phyloP scores from a whole-genome alignment of 1,140 invertebrate species.

The Vanessa atalanta region DNA sequence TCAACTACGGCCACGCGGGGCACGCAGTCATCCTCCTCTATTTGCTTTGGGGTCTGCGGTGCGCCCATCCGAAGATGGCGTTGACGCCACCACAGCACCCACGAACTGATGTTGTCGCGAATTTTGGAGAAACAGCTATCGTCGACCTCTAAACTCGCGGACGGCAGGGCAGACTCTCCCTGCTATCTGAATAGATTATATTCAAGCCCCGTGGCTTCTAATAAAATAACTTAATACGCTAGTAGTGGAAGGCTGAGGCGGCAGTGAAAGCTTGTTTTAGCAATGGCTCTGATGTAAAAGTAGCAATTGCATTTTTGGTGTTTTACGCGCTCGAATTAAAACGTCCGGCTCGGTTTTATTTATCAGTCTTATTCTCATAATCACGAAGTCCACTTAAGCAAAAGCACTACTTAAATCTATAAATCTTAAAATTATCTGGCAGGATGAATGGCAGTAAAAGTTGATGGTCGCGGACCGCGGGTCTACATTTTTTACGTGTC shows the following conservation, averaged over 20 bases:
- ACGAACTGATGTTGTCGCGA: constrained; percentile 75
- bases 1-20: constrained; percentile 66
- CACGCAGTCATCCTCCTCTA: constrained; percentile 69
- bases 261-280: constrained; percentile 62
- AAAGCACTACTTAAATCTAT: constrained; percentile 54
- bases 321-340: constrained; percentile 19
- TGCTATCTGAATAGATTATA: constrained; percentile 45
- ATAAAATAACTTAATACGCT: constrained; percentile 52
- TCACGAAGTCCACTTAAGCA: constrained; percentile 54
- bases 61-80: constrained; percentile 77
- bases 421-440: constrained; percentile 60
- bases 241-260: constrained; percentile 60
- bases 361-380: constrained; percentile 50
- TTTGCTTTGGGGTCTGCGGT: constrained; percentile 73
- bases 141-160: constrained; percentile 47
- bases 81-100: constrained; percentile 78
- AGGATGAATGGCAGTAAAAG: constrained; percentile 61
- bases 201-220: constrained; percentile 45
- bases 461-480: constrained; percentile 45
- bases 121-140: constrained; percentile 58
- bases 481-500: constrained; percentile 58
- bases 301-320: constrained; percentile 50
- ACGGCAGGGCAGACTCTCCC: constrained; percentile 46
- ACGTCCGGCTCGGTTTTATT: constrained; percentile 11
- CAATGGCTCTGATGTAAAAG: constrained; percentile 45